Evolutionary conservation across 2,888 invertebrate species (phyloP).

Genomic region (Oxyteleia sp.): DNA sequence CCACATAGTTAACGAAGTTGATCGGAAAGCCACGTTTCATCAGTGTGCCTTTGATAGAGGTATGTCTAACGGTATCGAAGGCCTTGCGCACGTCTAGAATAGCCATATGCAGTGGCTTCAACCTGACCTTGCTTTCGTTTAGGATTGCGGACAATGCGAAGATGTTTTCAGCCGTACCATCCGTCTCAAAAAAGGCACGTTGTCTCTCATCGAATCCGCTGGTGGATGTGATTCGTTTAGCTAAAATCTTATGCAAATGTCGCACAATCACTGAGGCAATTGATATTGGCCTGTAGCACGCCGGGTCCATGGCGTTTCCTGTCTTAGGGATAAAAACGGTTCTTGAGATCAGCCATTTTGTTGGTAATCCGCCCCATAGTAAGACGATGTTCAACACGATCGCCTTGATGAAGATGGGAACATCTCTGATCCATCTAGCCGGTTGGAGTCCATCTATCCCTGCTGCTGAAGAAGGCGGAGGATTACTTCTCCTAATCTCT

Average conservation of each 20-base stretch:
- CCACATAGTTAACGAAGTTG: not conserved
- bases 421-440: not conserved
- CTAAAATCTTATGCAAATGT: constrained; percentile 68
- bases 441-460: not conserved
- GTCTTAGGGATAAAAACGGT: constrained; percentile 16
- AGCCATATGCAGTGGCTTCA: not conserved
- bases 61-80: not conserved
- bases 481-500: not conserved
- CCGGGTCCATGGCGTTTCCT: not conserved
- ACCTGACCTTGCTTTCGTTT: not conserved
- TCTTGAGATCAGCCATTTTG: not conserved
- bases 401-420: not conserved
- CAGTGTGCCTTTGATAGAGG: not conserved
- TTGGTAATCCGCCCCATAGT: not conserved
- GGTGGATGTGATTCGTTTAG: not conserved
- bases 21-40: not conserved
- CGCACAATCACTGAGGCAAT: constrained; percentile 56
- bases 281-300: constrained; percentile 28
- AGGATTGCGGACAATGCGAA: not conserved
- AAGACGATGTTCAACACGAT: not conserved
- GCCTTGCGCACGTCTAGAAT: not conserved
- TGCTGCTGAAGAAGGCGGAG: not conserved
- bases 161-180: not conserved
- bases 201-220: not conserved
- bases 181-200: not conserved